Evolutionary conservation across 2,797 vertebrate species (phyloP), one percentile per base, ranked within the genome.

Genomic region (Heteromormyrus szaboi): DNA sequence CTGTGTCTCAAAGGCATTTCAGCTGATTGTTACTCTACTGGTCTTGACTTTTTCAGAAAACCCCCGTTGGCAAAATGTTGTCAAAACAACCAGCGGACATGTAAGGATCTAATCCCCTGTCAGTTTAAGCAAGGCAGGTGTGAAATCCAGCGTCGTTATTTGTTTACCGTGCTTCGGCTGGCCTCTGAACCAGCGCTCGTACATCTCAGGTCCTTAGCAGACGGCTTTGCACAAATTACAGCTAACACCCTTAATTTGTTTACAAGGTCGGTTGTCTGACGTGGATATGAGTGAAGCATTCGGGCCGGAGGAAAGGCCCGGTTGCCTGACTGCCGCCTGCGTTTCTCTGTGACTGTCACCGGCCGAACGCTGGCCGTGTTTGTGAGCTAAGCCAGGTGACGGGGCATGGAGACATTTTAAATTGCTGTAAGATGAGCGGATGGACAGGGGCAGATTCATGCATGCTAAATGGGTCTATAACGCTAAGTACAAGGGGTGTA

Each of bases 171-270:
- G 37, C 8, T 44, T 44, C 72, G 9, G 37, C 72, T 79, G 72
- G 37, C 72, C 37, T 79, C 41, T 79, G 72, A 79, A 44, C 72
- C 37, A 8, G 72, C 2, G 37, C 41, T 79, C 7, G 17, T 44
- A 79, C 37, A 1, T 41, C n/a, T 79, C 37, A 0, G 72, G 8
- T 79, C 33, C 72, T 44, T 14, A 8, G 72, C 37, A 79, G 72
- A 44, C 72, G 72, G 72, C 41, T 79, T 79, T 41, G 17, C 72
- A 79, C 72, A 79, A 79, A 79, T 79, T 79, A 79, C 72, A 79
- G 5, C 41, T 79, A 44, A 79, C 72, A 79, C 72, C 72, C 37
- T n/a, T 79, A 79, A 79, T 79, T 79, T 79, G 72, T 79, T 79
- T 44, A 44, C 37, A 44, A 44, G 72, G 41, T 79, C 72, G 33